Base-by-base conservation (phyloP, 2,113 vertebrate species). In the Oenanthe oenanthe region DNA sequence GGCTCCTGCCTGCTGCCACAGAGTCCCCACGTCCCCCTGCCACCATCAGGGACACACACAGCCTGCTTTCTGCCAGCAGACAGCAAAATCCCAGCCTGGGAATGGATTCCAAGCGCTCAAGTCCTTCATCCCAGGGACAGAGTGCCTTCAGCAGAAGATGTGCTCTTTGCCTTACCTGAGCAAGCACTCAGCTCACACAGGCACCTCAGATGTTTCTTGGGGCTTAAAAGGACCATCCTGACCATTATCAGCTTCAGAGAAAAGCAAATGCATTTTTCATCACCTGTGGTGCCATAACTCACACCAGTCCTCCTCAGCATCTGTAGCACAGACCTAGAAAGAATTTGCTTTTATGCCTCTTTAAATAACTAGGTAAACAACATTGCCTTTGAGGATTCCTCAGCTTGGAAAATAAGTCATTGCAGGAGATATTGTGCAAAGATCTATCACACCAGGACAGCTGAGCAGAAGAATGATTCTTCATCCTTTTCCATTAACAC, bases 361-460 rank as follows among this genome's bases (percentile, higher is more conserved):
- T 94, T 89, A 85, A 96, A 68, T 56, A 92, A 63, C 53, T 31
- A 82, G 78, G 76, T 45, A 92, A 96, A 94, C 71, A 93, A 51
- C 72, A 84, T 7, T 54, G 54, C 88, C 89, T 96, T 82, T 75
- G 78, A 94, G 81, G 45, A 95, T 61, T 68, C 62, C 86, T 75
- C 57, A 56, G 79, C 47, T 60, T 85, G 51, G 58, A 89, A 94
- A 94, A 70, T 51, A 80, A 90, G 57, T 34, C 60, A 43, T 63
- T 76, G 43, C 81, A 90, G 19, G 42, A 47, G 47, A 92, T 71
- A 58, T 1, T 29, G 56, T 63, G 60, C 56, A 74, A 60, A 93
- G 80, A 80, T 95, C 82, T 90, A 22, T 77, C 76, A 48, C 17
- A 62, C 24, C 21, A 67, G 20, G 12, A 92, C 26, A 80, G 67